These are phyloP conservation scores for Torymus tubicola DNA, from an alignment of 2,888 invertebrate species.

Conservation along the genomic window DNA sequence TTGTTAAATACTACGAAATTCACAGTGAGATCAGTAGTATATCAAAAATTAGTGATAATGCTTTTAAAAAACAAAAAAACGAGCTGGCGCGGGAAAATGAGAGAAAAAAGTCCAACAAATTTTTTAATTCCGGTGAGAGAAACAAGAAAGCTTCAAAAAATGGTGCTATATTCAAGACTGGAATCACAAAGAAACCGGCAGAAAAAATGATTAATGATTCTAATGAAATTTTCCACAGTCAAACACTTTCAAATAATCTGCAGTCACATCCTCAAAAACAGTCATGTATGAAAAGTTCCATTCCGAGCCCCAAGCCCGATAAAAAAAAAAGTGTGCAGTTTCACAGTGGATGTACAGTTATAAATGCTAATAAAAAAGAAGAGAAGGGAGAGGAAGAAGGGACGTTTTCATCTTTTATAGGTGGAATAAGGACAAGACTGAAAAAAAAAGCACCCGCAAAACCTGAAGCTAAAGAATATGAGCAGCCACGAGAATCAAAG, in stretches of 20 bases:
- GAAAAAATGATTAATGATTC: not conserved
- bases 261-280: slow-evolving; percentile 55
- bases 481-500: slow-evolving; percentile 43
- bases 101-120: slow-evolving; percentile 12
- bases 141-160: slow-evolving; percentile 9
- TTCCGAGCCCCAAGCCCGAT: slow-evolving; percentile 59
- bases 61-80: slow-evolving; percentile 57
- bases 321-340: slow-evolving; percentile 70
- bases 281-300: slow-evolving; percentile 62
- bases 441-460: slow-evolving; percentile 63
- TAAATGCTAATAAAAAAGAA: slow-evolving; percentile 56
- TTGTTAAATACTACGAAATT: slow-evolving; percentile 73
- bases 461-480: slow-evolving; percentile 55
- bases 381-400: slow-evolving; percentile 51
- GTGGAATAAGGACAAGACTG: slow-evolving; percentile 54
- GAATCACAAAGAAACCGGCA: not conserved
- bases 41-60: slow-evolving; percentile 67
- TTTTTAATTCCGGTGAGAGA: not conserved
- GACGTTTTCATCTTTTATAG: slow-evolving; percentile 51
- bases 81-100: slow-evolving; percentile 11
- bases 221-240: slow-evolving; percentile 7
- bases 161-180: slow-evolving; percentile 18
- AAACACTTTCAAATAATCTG: slow-evolving; percentile 15
- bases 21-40: slow-evolving; percentile 64
- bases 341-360: slow-evolving; percentile 62